Evolutionary conservation across 2,888 invertebrate genomes (phyloP).

Genomic region (Drosophila nr. medialis): DNA sequence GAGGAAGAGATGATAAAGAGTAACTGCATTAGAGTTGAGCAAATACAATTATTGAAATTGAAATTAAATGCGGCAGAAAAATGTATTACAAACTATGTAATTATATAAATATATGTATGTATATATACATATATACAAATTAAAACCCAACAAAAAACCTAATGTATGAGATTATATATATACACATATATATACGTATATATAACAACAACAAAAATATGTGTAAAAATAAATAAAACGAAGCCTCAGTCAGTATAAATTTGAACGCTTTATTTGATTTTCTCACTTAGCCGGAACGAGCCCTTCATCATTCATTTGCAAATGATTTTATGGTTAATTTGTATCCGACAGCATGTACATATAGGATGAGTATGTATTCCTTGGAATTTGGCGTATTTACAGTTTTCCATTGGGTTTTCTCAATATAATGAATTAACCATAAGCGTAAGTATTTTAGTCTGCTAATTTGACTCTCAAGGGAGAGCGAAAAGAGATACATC

Average conservation of each 20-base stretch:
- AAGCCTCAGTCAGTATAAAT: conserved; percentile 85
- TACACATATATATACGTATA: conserved; percentile 33
- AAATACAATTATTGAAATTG: conserved; percentile 60
- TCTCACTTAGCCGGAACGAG: conserved; percentile 27
- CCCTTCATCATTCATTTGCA: conserved; percentile 16
- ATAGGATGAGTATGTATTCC: conserved; percentile 16
- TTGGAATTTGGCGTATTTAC: conserved; percentile 26
- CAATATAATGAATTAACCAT: conserved; percentile 3
- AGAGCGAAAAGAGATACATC: neutral
- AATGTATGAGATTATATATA: conserved; percentile 81
- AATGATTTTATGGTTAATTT: conserved; percentile 14
- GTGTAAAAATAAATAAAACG: conserved; percentile 82
- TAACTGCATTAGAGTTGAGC: conserved; percentile 57
- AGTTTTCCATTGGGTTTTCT: conserved; percentile 25
- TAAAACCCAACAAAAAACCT: conserved; percentile 52
- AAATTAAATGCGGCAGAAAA: conserved; percentile 56
- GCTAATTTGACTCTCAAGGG: neutral
- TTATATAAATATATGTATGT: conserved; percentile 43
- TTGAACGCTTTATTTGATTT: conserved; percentile 51
- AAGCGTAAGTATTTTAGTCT: conserved; percentile 16
- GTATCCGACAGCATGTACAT: conserved; percentile 2
- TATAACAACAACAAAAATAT: conserved; percentile 56
- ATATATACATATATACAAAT: conserved; percentile 59
- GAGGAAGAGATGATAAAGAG: conserved; percentile 24
- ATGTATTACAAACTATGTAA: conserved; percentile 60